Percentiles rank a stretch among this genome's conserved stretches.
These are phyloP conservation scores for Rotaria macrura DNA, from an alignment of 2,888 invertebrate species.

Conservation along the genomic window DNA sequence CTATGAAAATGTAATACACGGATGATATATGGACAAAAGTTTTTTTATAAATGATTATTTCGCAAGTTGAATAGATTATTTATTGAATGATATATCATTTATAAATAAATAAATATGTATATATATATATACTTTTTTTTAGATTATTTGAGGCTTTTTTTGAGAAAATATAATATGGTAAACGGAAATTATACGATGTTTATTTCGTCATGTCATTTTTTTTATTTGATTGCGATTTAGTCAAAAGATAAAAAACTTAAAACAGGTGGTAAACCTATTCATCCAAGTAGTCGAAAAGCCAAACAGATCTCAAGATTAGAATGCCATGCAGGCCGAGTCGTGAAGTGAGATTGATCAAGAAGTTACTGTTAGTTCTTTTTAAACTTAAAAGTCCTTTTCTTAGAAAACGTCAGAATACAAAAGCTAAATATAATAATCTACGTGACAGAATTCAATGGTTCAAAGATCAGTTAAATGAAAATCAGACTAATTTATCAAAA, in stretches of 20 bases:
- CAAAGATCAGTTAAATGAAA: not conserved
- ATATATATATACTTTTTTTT: not conserved
- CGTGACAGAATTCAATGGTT: not conserved
- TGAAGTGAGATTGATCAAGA: not conserved
- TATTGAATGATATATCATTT: no score
- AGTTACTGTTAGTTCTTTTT: no score
- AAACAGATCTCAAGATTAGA: not conserved
- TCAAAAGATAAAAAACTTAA: not conserved
- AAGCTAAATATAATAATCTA: not conserved
- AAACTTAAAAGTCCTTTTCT: not conserved
- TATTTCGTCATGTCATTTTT: not conserved
- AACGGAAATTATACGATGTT: no score
- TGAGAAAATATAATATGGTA: not conserved
- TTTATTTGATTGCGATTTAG: not conserved
- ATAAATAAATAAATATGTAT: not conserved
- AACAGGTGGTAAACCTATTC: not conserved
- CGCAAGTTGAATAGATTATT: not conserved
- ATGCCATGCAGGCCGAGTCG: not conserved
- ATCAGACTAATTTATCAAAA: not conserved
- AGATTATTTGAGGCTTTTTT: not conserved
- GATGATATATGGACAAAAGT: not conserved
- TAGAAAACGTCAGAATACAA: constrained; percentile 18
- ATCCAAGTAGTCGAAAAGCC: constrained; percentile 11
- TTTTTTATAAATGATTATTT: not conserved
- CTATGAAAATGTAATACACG: not conserved